phyloP scores from a whole-genome alignment of 1,140 invertebrate genomes.

The Aporrectodea caliginosa region DNA sequence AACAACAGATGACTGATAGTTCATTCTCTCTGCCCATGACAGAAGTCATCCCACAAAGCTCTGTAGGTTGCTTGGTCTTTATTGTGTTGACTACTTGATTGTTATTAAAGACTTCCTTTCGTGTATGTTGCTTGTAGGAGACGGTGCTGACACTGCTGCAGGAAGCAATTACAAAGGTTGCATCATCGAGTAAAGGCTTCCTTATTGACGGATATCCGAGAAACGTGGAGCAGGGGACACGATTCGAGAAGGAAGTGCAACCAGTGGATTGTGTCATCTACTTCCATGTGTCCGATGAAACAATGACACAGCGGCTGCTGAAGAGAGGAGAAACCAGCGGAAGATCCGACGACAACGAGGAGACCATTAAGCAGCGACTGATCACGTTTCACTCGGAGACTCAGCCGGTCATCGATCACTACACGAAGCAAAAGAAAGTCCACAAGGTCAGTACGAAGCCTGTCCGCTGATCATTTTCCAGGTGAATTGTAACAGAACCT shows the following conservation, averaged over 20 bases:
- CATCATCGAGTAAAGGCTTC: slow-evolving; percentile 61
- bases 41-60: background rate
- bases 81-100: background rate
- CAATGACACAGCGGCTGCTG: slow-evolving; percentile 76
- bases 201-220: slow-evolving; percentile 85
- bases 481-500: too few relatives aligned
- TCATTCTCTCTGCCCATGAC: background rate
- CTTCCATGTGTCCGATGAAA: slow-evolving; percentile 78
- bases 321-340: slow-evolving; percentile 81
- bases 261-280: slow-evolving; percentile 73
- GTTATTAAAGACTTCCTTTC: too few relatives aligned
- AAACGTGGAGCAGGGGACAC: slow-evolving; percentile 74
- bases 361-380: slow-evolving; percentile 89
- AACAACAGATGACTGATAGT: background rate
- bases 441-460: too few relatives aligned
- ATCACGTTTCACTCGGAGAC: slow-evolving; percentile 88
- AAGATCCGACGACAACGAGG: slow-evolving; percentile 91
- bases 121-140: too few relatives aligned
- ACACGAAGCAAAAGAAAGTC: too few relatives aligned
- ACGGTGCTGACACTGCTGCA: background rate
- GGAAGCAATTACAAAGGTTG: background rate
- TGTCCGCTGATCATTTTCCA: too few relatives aligned
- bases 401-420: slow-evolving; percentile 80
- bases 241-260: slow-evolving; percentile 80
- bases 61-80: background rate